A percentile compares a stretch with the other conserved stretches of the same genome.
Conservation (phyloP, 2,113 vertebrate species). For the Bubo blakistoni region DNA sequence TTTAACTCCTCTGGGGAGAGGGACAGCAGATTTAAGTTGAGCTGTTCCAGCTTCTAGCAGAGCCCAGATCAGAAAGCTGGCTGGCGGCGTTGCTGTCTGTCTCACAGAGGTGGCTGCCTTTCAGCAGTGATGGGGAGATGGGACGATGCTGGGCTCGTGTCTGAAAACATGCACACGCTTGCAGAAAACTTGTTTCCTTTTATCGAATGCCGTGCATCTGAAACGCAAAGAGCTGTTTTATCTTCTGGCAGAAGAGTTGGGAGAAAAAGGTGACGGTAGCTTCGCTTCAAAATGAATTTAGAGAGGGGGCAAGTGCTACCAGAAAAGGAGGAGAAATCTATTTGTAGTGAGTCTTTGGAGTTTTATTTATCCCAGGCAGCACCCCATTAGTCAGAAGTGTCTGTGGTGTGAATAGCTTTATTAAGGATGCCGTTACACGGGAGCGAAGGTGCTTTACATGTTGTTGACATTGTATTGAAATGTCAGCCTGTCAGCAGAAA, state of each 20-base stretch:
- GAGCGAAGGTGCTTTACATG: neutral
- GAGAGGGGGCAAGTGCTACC: neutral
- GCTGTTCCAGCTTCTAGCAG: neutral
- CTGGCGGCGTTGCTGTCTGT: neutral
- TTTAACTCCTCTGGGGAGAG: neutral
- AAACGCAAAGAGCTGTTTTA: neutral
- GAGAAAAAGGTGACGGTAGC: neutral
- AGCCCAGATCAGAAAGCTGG: neutral
- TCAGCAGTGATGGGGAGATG: neutral
- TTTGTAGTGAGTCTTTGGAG: neutral
- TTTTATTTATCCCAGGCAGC: neutral
- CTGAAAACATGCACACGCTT: accelerated
- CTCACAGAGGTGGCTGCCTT: neutral
- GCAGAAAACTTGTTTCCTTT: neutral
- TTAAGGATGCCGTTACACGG: neutral
- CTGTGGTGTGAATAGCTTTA: neutral
- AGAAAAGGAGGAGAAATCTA: neutral
- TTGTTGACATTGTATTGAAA: neutral
- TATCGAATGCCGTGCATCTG: accelerated
- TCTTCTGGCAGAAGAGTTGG: neutral
- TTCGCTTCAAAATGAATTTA: neutral
- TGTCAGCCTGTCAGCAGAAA: constrained; percentile 2
- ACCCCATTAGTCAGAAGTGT: neutral
- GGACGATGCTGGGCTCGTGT: accelerated
- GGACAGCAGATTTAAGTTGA: neutral